Conservation (phyloP, 1,140 invertebrate species). For the Aphaenogaster rudis region DNA sequence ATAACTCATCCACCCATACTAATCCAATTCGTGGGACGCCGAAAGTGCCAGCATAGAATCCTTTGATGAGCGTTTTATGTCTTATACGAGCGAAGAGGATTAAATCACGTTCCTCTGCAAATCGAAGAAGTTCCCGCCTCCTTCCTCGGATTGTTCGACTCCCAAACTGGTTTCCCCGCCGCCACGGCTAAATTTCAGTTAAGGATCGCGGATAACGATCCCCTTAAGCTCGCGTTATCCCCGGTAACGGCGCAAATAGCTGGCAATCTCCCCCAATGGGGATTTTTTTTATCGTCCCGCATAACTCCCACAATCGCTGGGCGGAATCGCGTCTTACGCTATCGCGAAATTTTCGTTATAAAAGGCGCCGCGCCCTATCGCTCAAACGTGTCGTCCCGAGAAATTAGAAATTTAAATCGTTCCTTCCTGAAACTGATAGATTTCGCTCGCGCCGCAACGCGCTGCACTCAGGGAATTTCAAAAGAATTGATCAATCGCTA, state of each 20-base stretch:
- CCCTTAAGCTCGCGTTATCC: conserved; percentile 53
- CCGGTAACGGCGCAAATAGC: conserved; percentile 49
- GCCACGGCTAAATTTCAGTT: conserved; percentile 53
- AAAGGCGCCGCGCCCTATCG: background rate
- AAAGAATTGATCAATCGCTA: background rate
- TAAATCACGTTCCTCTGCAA: conserved; percentile 36
- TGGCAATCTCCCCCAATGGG: conserved; percentile 22
- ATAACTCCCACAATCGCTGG: background rate
- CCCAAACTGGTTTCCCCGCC: conserved; percentile 47
- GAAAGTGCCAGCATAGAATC: background rate
- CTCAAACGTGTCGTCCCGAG: background rate
- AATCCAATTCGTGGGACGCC: background rate
- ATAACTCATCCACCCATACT: background rate
- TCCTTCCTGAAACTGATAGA: background rate
- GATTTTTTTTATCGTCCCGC: conserved; percentile 26
- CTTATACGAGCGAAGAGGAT: conserved; percentile 16
- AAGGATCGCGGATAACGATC: conserved; percentile 53
- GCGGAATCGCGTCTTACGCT: background rate
- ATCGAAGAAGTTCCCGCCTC: conserved; percentile 33
- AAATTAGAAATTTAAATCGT: conserved; percentile 1
- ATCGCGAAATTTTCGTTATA: conserved; percentile 11
- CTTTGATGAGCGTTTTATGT: conserved; percentile 45
- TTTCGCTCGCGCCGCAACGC: background rate
- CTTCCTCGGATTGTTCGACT: conserved; percentile 39
- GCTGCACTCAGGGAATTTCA: background rate